Evolutionary conservation across 2,797 vertebrate genomes (phyloP).

Genomic region (Oryzias dopingdopingensis): DNA sequence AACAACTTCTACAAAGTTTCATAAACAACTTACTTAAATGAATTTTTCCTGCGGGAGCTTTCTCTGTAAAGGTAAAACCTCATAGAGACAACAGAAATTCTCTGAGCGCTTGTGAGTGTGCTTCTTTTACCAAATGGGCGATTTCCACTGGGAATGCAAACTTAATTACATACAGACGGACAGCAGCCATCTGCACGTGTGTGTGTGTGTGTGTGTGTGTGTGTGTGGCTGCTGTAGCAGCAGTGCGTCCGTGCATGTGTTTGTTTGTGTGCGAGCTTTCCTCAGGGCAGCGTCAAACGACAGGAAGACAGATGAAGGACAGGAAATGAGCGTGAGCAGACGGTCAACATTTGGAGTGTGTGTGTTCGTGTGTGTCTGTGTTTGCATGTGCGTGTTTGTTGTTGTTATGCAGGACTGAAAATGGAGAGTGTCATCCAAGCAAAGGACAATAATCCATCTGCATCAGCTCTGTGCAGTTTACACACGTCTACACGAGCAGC

Average conservation of each 20-base stretch:
- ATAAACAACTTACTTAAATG: no score
- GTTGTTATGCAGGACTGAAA: background rate
- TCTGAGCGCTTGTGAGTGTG: slow-evolving; percentile 11
- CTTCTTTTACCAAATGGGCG: slow-evolving; percentile 40
- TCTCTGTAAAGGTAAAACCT: background rate
- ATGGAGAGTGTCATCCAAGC: slow-evolving; percentile 17
- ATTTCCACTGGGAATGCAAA: slow-evolving; percentile 54
- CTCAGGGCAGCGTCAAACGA: slow-evolving; percentile 21
- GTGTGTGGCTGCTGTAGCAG: slow-evolving; percentile 13
- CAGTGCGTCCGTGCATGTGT: background rate
- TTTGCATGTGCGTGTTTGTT: background rate
- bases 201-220: slow-evolving; percentile 2
- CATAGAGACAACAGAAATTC: background rate
- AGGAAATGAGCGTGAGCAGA: slow-evolving; percentile 62
- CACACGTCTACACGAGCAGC: background rate
- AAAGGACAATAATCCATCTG: slow-evolving; percentile 36
- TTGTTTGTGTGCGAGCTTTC: slow-evolving; percentile 7
- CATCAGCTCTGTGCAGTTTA: background rate
- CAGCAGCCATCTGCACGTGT: slow-evolving; percentile 28
- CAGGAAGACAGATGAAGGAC: slow-evolving; percentile 54
- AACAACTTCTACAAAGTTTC: no score
- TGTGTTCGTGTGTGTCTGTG: slow-evolving; percentile 5
- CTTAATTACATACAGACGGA: slow-evolving; percentile 56
- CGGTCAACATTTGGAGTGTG: slow-evolving; percentile 51
- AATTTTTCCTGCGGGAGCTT: background rate